Evolutionary conservation across 2,888 invertebrate species (phyloP).

Genomic region (Drosophila antonietae): DNA sequence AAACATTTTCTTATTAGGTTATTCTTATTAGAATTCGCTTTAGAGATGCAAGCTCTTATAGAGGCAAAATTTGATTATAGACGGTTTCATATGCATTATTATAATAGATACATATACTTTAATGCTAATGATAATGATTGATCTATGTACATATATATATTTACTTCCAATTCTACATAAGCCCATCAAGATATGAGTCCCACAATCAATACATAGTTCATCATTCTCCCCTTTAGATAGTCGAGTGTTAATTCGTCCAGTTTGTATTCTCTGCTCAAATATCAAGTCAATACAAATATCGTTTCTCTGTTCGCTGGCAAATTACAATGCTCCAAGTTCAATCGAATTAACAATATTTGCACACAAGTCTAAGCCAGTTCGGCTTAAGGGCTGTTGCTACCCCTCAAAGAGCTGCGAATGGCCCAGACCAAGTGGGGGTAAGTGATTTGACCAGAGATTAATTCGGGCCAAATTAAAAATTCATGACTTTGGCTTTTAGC

Average conservation of each 20-base stretch:
- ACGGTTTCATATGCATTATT: too few relatives aligned
- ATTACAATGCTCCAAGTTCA: not conserved
- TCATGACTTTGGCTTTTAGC: conserved; percentile 3
- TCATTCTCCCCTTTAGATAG: not conserved
- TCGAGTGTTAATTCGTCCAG: not conserved
- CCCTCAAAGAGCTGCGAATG: not conserved
- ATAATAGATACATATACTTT: too few relatives aligned
- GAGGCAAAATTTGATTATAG: too few relatives aligned
- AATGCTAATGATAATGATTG: too few relatives aligned
- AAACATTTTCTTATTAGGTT: not conserved
- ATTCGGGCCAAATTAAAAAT: not conserved
- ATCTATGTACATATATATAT: too few relatives aligned
- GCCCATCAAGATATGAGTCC: too few relatives aligned
- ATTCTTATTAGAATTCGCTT: not conserved
- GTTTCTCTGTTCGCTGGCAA: not conserved
- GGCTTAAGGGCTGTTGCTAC: not conserved
- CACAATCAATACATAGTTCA: not conserved
- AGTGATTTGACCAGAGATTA: conserved; percentile 10
- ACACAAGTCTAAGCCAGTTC: not conserved
- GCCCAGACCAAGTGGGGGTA: not conserved
- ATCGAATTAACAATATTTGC: not conserved
- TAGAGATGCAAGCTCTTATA: not conserved
- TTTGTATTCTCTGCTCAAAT: not conserved
- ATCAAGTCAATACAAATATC: not conserved
- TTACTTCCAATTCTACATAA: too few relatives aligned